Conservation (phyloP, 2,113 vertebrate genomes). For the Calidris pygmaea region DNA sequence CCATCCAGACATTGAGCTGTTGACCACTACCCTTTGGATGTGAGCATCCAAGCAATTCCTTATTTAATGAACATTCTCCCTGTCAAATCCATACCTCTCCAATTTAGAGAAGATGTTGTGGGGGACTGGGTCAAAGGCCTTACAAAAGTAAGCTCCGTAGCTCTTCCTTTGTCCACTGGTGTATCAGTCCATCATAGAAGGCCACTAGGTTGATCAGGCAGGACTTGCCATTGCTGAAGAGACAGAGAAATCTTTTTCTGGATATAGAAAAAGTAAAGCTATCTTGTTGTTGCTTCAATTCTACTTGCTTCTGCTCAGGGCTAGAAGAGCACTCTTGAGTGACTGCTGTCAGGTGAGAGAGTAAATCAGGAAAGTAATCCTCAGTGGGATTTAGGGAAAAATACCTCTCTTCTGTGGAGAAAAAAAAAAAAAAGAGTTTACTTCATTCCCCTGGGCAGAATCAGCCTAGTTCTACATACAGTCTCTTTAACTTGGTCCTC, state of each 20-base stretch:
- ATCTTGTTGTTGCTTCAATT: neutral
- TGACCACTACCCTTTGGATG: neutral
- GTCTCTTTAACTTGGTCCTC: neutral
- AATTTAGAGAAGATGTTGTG: neutral
- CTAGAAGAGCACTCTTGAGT: neutral
- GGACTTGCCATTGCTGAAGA: neutral
- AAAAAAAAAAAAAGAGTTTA: neutral
- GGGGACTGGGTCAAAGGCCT: neutral
- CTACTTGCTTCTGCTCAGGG: neutral
- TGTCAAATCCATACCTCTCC: neutral
- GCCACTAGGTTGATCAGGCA: neutral
- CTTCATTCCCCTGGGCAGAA: neutral
- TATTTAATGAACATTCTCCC: neutral
- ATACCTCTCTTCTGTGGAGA: neutral
- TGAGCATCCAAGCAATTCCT: neutral
- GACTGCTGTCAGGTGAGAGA: neutral
- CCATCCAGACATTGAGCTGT: neutral
- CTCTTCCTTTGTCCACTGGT: neutral
- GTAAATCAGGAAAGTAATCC: neutral
- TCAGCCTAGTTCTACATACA: neutral
- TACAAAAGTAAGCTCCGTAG: neutral
- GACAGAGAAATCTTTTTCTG: neutral
- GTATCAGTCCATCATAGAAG: neutral
- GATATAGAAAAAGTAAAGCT: neutral
- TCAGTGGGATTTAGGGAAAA: neutral